Conservation (phyloP, 2,797 vertebrate genomes). For the Hydrophis major region DNA sequence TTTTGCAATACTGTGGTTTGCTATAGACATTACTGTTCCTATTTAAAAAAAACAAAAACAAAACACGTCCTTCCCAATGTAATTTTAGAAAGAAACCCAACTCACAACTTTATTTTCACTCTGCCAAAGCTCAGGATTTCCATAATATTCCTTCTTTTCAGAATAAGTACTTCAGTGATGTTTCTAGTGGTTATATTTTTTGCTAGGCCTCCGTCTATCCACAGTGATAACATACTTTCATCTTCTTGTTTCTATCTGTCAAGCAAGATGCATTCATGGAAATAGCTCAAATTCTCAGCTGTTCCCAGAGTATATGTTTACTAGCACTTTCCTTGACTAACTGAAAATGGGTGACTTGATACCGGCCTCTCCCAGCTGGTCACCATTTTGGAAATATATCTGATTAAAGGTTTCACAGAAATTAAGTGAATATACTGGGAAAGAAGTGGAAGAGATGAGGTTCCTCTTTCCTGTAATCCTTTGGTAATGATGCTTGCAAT, state of each 20-base stretch:
- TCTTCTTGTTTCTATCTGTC: neutral
- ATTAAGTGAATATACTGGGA: neutral
- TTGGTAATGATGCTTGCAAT: neutral
- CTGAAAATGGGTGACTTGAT: neutral
- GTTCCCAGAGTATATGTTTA: neutral
- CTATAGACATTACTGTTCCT: neutral
- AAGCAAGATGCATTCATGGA: neutral
- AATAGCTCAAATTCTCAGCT: constrained; percentile 1
- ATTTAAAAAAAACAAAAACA: neutral
- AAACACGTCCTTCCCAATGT: neutral
- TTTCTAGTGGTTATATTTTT: neutral
- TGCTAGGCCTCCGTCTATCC: neutral
- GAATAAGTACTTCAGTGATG: neutral
- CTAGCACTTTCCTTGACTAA: neutral
- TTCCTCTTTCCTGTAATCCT: neutral
- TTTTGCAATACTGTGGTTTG: neutral
- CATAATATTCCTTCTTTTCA: neutral
- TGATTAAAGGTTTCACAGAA: neutral
- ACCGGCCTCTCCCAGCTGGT: neutral
- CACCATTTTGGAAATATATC: neutral
- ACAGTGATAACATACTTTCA: neutral
- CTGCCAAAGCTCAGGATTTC: neutral
- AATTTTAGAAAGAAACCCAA: neutral
- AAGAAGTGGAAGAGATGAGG: neutral
- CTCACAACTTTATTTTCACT: neutral